A percentile compares a stretch with the other conserved stretches of the same genome.
These are phyloP conservation scores for Cichladusa arquata DNA, from an alignment of 2,113 vertebrate species.

Conservation along the genomic window DNA sequence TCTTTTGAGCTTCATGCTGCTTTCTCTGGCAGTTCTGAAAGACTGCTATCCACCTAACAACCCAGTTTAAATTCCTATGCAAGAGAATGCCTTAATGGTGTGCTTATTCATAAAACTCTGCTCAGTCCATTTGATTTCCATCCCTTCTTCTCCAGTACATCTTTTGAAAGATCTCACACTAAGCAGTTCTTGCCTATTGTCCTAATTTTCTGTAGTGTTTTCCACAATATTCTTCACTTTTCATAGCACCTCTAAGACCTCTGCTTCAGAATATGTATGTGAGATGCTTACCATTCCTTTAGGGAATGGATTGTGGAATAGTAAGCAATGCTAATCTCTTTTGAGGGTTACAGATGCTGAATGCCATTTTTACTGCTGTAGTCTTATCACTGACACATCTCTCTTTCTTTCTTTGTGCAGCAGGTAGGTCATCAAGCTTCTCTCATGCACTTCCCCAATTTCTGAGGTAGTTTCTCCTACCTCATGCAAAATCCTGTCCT, in stretches of 20 bases:
- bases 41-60: background rate
- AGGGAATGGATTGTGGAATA: background rate
- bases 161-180: background rate
- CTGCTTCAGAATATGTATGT: background rate
- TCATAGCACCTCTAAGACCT: background rate
- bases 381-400: fast-evolving
- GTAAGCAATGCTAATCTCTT: background rate
- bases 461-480: background rate
- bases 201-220: background rate
- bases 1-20: background rate
- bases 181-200: background rate
- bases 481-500: background rate
- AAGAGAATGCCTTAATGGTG: background rate
- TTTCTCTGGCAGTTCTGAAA: background rate
- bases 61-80: background rate
- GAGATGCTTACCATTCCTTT: background rate
- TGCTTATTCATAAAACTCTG: background rate
- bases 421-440: background rate
- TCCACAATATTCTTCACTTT: background rate
- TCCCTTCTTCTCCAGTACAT: background rate
- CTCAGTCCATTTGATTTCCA: background rate
- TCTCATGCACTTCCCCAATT: fast-evolving
- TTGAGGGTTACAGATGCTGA: background rate
- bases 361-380: background rate
- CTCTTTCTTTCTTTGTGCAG: background rate